phyloP scores from a whole-genome alignment of 2,113 vertebrate species.

The Datnioides undecimradiatus region DNA sequence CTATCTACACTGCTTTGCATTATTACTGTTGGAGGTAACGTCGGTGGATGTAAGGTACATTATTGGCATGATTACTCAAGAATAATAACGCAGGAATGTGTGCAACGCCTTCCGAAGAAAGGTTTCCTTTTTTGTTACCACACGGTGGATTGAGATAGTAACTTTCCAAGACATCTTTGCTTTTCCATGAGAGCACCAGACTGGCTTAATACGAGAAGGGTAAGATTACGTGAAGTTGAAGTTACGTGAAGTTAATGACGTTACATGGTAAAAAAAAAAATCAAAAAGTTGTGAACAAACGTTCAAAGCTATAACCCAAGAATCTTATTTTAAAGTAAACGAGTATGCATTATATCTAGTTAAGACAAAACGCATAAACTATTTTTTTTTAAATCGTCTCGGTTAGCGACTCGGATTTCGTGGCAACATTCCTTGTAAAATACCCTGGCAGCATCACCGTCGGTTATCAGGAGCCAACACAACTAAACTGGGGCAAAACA shows the following conservation, averaged over 20 bases:
- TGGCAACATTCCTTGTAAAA: constrained; percentile 41
- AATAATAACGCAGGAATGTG: background rate
- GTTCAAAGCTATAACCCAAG: background rate
- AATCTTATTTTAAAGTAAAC: background rate
- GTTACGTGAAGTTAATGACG: constrained; percentile 5
- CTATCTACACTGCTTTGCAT: background rate
- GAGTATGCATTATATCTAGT: background rate
- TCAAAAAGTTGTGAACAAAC: background rate
- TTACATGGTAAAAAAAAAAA: background rate
- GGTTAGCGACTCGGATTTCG: constrained; percentile 32
- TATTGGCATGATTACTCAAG: constrained; percentile 10
- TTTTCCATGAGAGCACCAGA: background rate
- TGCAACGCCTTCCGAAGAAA: background rate
- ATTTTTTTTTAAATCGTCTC: background rate
- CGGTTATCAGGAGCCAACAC: constrained; percentile 13
- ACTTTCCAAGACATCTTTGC: background rate
- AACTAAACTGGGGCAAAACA: background rate
- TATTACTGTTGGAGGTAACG: background rate
- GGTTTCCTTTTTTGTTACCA: background rate
- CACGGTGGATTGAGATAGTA: background rate
- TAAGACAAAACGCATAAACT: background rate
- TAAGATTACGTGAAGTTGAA: too few species aligned
- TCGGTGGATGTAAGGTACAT: background rate
- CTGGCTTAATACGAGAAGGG: background rate
- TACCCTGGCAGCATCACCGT: constrained; percentile 53